Conservation (phyloP, 2,797 vertebrate genomes). For the Peromyscus attwateri region DNA sequence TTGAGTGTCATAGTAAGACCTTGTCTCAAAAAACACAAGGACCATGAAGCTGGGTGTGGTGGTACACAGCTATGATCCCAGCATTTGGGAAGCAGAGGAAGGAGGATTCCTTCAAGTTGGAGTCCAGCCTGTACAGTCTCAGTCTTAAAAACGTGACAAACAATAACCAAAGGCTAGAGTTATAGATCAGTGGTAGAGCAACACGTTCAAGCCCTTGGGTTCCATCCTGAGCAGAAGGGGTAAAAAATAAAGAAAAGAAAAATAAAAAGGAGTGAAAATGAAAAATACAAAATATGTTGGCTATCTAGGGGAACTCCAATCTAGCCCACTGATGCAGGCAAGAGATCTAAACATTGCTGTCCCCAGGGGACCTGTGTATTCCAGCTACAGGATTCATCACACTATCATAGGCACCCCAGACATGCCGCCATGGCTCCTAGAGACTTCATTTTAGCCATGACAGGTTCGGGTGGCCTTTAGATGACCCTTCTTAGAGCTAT, state of each 20-base stretch:
- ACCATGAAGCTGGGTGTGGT: background rate
- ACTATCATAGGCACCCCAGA: background rate
- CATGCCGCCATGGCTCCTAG: background rate
- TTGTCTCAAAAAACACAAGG: background rate
- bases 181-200: background rate
- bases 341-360: background rate
- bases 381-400: background rate
- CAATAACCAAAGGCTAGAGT: background rate
- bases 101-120: background rate
- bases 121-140: background rate
- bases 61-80: background rate
- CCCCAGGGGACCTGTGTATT: background rate
- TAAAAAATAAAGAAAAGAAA: background rate
- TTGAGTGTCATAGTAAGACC: background rate
- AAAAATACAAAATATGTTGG: background rate
- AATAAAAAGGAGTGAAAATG: background rate
- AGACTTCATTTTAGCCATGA: background rate
- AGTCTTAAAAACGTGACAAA: background rate
- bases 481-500: background rate
- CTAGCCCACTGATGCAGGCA: background rate
- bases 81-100: background rate
- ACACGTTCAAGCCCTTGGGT: background rate
- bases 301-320: background rate
- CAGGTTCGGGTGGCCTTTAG: background rate
- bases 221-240: background rate